Percentiles rank a stretch among this genome's conserved stretches.
Conservation (phyloP, 2,113 vertebrate genomes). For the Ceuthmochares aereus region DNA sequence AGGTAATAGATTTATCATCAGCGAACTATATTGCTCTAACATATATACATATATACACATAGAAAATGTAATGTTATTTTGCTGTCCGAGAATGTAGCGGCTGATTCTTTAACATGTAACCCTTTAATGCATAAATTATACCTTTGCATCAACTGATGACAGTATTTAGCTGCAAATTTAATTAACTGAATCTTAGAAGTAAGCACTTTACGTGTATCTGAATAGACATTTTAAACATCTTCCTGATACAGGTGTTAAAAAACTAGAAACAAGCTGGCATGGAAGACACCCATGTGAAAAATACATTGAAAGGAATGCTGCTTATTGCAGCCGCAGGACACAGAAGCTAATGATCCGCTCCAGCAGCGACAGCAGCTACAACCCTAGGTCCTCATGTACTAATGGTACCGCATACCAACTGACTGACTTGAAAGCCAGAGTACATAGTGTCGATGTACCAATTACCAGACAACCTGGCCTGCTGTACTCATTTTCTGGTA, state of each 20-base stretch:
- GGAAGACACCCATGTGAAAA: conserved; percentile 80
- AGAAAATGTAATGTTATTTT: neutral
- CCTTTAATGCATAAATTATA: neutral
- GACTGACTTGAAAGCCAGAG: conserved; percentile 44
- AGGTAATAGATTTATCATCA: neutral
- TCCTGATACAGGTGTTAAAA: conserved; percentile 74
- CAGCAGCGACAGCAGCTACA: conserved; percentile 87
- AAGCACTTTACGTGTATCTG: neutral
- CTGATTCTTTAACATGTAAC: neutral
- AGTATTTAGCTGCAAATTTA: neutral
- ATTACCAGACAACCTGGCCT: conserved; percentile 49
- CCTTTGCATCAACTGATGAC: rapidly evolving
- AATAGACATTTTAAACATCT: neutral
- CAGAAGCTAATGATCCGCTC: conserved; percentile 89
- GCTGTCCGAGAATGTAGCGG: neutral
- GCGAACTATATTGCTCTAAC: neutral
- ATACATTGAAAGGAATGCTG: conserved; percentile 72
- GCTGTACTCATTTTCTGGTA: neutral
- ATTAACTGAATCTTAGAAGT: neutral
- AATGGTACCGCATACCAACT: conserved; percentile 41
- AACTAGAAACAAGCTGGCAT: conserved; percentile 79
- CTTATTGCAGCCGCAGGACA: conserved; percentile 43
- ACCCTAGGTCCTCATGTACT: conserved; percentile 47
- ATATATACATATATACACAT: neutral
- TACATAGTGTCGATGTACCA: conserved; percentile 77